A percentile compares a stretch with the other conserved stretches of the same genome.
These are phyloP conservation scores for Psittacus erithacus DNA, from an alignment of 2,113 vertebrate species.

Conservation along the genomic window DNA sequence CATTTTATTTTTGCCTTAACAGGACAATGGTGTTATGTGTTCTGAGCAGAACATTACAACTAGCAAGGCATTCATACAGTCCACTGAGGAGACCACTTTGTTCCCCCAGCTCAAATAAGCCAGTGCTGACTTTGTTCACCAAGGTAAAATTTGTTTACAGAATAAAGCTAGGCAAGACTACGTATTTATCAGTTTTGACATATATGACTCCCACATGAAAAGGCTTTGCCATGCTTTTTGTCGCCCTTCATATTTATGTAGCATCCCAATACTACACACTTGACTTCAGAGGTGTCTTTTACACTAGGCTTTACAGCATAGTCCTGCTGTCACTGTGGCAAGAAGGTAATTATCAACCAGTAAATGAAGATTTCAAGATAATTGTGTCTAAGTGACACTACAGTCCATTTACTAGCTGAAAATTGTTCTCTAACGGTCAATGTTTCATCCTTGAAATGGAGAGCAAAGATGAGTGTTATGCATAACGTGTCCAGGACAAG, in stretches of 20 bases:
- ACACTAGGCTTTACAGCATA: not conserved
- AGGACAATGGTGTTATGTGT: slow-evolving; percentile 71
- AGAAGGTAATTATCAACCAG: not conserved
- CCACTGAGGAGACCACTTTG: slow-evolving; percentile 50
- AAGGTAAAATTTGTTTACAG: slow-evolving; percentile 77
- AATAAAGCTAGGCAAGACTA: not conserved
- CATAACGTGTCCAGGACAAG: not conserved
- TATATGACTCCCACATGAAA: not conserved
- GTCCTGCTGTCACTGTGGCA: not conserved
- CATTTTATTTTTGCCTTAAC: slow-evolving; percentile 47
- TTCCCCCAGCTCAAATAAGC: slow-evolving; percentile 56
- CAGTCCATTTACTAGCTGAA: not conserved
- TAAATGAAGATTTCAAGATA: not conserved
- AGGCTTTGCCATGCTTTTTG: not conserved
- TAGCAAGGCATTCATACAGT: slow-evolving; percentile 35
- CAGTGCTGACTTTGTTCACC: slow-evolving; percentile 85
- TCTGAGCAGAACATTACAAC: slow-evolving; percentile 54
- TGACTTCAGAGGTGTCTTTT: not conserved
- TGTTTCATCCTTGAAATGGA: not conserved
- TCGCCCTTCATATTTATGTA: not conserved
- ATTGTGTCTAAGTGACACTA: not conserved
- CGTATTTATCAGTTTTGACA: not conserved
- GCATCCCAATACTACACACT: not conserved
- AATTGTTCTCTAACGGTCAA: not conserved
- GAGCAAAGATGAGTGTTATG: not conserved